phyloP scores from a whole-genome alignment of 2,888 invertebrate genomes.

The Homarus gammarus region DNA sequence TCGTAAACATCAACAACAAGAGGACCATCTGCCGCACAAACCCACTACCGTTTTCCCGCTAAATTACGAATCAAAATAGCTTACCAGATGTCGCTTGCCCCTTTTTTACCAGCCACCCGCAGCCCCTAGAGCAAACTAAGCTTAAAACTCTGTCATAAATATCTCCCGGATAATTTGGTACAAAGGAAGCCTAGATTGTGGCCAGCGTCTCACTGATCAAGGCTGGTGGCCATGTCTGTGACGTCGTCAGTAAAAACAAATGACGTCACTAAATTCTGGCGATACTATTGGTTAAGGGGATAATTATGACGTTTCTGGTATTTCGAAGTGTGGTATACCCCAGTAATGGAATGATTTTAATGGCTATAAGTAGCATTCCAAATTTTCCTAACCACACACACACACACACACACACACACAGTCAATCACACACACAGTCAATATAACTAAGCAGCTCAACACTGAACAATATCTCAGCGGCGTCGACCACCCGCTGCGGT shows the following conservation, averaged over 20 bases:
- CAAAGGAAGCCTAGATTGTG: not conserved
- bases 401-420: slow-evolving; percentile 1
- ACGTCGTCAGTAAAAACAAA: not conserved
- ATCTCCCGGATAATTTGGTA: not conserved
- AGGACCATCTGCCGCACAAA: not conserved
- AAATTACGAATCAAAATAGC: not conserved
- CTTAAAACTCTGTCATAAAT: not conserved
- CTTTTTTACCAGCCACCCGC: not conserved
- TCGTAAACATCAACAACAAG: not conserved
- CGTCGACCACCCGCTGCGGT: not conserved
- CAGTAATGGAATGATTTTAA: too few species aligned
- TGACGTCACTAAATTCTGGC: not conserved
- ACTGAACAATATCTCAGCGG: not conserved
- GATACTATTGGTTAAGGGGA: not conserved
- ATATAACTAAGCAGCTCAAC: not conserved
- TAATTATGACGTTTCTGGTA: too few species aligned
- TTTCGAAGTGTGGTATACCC: too few species aligned
- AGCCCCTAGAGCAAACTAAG: not conserved
- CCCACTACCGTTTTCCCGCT: not conserved
- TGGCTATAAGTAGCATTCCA: too few species aligned
- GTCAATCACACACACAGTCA: slow-evolving; percentile 21
- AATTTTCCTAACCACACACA: too few species aligned
- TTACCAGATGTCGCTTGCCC: not conserved
- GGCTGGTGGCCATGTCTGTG: not conserved
- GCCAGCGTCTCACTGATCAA: not conserved